These are phyloP conservation scores for Hiodon alosoides DNA, from an alignment of 2,113 vertebrate genomes.

Conservation along the genomic window DNA sequence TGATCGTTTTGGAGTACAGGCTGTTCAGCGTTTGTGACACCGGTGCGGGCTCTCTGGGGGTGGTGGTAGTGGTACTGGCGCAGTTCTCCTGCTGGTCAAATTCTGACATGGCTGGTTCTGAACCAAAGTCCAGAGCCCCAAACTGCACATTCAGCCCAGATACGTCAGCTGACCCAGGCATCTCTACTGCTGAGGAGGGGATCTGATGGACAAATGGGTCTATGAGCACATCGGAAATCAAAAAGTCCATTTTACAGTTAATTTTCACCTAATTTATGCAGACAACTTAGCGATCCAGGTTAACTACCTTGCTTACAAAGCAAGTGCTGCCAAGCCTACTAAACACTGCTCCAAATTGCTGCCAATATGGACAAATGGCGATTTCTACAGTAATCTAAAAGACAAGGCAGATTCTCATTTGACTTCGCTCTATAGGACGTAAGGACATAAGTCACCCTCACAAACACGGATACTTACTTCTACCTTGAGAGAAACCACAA, in stretches of 20 bases:
- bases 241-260: too few relatives aligned
- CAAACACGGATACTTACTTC: neutral
- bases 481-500: neutral
- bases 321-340: too few relatives aligned
- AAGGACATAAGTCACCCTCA: neutral
- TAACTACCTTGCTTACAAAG: too few relatives aligned
- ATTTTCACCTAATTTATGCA: too few relatives aligned
- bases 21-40: constrained; percentile 61
- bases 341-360: too few relatives aligned
- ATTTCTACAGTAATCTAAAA: too few relatives aligned
- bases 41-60: constrained; percentile 37
- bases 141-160: constrained; percentile 91
- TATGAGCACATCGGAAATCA: neutral
- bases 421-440: too few relatives aligned
- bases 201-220: constrained; percentile 59
- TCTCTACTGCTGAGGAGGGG: constrained; percentile 89
- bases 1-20: constrained; percentile 81
- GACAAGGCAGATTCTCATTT: too few relatives aligned
- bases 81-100: constrained; percentile 66
- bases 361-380: too few relatives aligned
- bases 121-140: constrained; percentile 90
- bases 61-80: constrained; percentile 29
- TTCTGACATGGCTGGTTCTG: constrained; percentile 71
- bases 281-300: too few relatives aligned
- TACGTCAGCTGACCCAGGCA: constrained; percentile 86